Conservation (phyloP, 2,888 invertebrate genomes). For the Chloromyia formosa region DNA sequence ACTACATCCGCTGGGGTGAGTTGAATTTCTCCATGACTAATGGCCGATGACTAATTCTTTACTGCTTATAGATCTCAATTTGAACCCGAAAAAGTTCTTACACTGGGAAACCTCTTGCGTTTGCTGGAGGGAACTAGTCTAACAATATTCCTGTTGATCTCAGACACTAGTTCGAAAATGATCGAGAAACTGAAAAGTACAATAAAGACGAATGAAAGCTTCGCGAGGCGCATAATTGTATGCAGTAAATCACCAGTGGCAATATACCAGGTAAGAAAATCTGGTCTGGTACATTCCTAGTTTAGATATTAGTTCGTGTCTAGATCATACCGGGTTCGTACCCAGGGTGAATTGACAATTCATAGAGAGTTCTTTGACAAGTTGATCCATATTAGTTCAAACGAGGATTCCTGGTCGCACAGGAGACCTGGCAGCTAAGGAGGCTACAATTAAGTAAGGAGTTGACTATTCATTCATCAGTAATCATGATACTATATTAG, state of each 20-base stretch:
- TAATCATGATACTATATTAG: no score
- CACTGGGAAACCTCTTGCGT: constrained; percentile 58
- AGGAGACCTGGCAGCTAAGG: no score
- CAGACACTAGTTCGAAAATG: constrained; percentile 59
- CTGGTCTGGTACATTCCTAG: no score
- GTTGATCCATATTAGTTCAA: no score
- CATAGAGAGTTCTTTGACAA: no score
- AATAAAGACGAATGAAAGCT: constrained; percentile 56
- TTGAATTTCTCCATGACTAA: background rate
- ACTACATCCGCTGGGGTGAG: constrained; percentile 62
- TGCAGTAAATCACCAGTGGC: constrained; percentile 61
- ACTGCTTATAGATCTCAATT: constrained; percentile 58
- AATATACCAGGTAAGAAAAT: constrained; percentile 60
- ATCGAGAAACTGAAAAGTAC: constrained; percentile 58
- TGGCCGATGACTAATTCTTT: background rate
- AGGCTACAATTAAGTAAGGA: no score
- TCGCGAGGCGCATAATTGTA: constrained; percentile 59
- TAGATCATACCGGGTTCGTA: no score
- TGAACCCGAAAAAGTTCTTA: constrained; percentile 60
- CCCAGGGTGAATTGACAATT: no score
- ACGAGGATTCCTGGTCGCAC: no score
- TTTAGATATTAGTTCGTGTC: no score
- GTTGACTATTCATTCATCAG: no score
- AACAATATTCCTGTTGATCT: constrained; percentile 60
- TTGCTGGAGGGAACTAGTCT: constrained; percentile 57